Base-by-base conservation (phyloP, 1,140 invertebrate genomes). In the Megalopta genalis region DNA sequence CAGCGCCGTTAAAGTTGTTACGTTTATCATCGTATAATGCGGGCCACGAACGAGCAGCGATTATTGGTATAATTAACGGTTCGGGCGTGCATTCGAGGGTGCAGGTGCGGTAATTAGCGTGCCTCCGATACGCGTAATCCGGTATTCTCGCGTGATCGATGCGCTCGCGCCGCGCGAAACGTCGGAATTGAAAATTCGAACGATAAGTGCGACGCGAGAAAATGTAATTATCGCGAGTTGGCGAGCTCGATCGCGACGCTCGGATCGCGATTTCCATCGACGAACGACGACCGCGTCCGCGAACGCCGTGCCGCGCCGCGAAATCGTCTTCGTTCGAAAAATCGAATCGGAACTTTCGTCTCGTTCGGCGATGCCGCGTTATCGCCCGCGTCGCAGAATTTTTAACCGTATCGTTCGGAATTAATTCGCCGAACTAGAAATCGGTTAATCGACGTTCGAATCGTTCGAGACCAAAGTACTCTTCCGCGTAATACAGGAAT, bases 101-200 rank as follows among this genome's bases (percentile, higher is more conserved):
- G 21, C 10, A 27, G 32, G 63, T n/a, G 62, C 68, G 10, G 14
- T 82, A 79, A 82, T 79, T 79, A 82, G 52, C 54, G 52, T 16
- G 12, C 52, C 62, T 59, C 64, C 67, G 64, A 73, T 32, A 39
- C 32, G 39, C 37, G 52, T 57, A 54, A 62, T 52, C 32, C 25
- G 42, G 23, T 63, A 71, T 57, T 54, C 16, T 42, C 37, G 23
- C 54, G 66, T 63, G 69, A 64, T 68, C 18, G 57, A 69, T 69
- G 52, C 27, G 23, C 54, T 23, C 14, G 7, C 63, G n/a, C 18
- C 7, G 5, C 7, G 5, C 42, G 32, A 52, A 67, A 54, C 46
- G 25, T 1, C 21, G 25, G n/a, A 52, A 68, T 68, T 68, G 66
- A 52, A 68, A 59, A 60, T 42, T 27, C n/a, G 57, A 42, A 46